Evolutionary conservation across 2,113 vertebrate genomes (phyloP), one percentile per base, ranked within the genome.

Genomic region (Phaetusa simplex): DNA sequence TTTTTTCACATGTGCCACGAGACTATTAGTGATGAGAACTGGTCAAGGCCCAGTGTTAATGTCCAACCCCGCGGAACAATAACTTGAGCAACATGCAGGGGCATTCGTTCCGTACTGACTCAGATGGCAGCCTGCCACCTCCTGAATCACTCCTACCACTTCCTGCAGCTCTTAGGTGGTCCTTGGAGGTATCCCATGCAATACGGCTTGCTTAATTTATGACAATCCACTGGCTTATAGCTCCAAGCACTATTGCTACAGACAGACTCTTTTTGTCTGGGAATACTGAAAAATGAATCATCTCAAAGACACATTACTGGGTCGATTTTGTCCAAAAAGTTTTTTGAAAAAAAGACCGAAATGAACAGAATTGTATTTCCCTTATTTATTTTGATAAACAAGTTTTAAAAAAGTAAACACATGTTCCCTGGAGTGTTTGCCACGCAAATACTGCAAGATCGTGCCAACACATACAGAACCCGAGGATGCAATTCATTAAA

Each of bases 161-260:
- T 95, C 94, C 95, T 84, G 76, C 94, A 94, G 86, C 77, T 50
- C 94, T 52, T 12, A 81, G 93, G 91, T 94, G 95, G 83, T 87
- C 76, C 84, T n/a, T 4, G 72, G 72, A 88, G 69, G 58, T n/a
- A n/a, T 62, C 80, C 86, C 66, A 8, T 84, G 69, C 65, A 36
- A 34, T 24, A 43, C 1, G 69, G 73, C n/a, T 64, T 8, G 61
- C 56, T 70, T 58, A 16, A 62, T 71, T 90, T 42, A 62, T 67
- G 76, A 79, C 76, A 74, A 32, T 21, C 52, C 72, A 5, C 18
- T 5, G 21, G 8, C 13, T 53, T 55, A 17, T 17, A 26, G 62
- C 61, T 56, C 69, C 29, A 16, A 89, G 64, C 52, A 12, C 5
- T 7, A 36, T 5, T 47, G 55, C 69, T 32, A 6, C 65, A 82